Base-by-base conservation (phyloP, 2,888 invertebrate genomes). In the Phymatocera aterrima region DNA sequence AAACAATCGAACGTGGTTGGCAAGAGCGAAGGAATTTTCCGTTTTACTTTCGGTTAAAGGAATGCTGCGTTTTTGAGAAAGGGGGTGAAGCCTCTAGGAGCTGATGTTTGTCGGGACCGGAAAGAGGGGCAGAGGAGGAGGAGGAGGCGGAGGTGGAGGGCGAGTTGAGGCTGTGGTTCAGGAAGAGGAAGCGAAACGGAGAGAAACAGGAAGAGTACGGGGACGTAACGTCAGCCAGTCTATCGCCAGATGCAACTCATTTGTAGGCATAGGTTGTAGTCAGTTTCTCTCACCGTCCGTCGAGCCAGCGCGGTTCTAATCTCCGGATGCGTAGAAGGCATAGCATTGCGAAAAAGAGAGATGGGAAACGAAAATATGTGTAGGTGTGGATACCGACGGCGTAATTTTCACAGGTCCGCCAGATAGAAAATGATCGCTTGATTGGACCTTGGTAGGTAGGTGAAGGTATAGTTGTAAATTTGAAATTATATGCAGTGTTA, bases 341-440 rank as follows among this genome's bases (percentile, higher is more conserved):
- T 64, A 61, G 46, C 77, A 28, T 21, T 43, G 78, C 79, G 79
- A 82, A 68, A 65, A 64, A 65, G 78, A 78, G 77, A 70, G 37
- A 72, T n/a, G n/a, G n/a, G n/a, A 77, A 82, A 78, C 79, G 61
- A 78, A 75, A 64, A 79, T 46, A 61, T 12, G 10, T 4, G 21
- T 24, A 46, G n/a, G 8, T 28, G 4, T 24, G 12, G 34, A 31
- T 43, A 68, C 5, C 18, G 10, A 18, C 37, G 40, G 12, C 43
- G 46, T 10, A 48, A 51, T 34, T 72, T 72, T 43, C 72, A 51
- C 48, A 18, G n/a, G 1, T 37, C 34, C 6, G 34, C 46, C 12
- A 43, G 10, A 34, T 51, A 51, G 51, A 43, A 72, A 70, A 70
- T 15, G 18, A 21, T 18, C 64, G 64, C 15, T 18, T 64, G 15